Evolutionary conservation across 2,797 vertebrate species (phyloP).

Genomic region (Eutrigla gurnardus): DNA sequence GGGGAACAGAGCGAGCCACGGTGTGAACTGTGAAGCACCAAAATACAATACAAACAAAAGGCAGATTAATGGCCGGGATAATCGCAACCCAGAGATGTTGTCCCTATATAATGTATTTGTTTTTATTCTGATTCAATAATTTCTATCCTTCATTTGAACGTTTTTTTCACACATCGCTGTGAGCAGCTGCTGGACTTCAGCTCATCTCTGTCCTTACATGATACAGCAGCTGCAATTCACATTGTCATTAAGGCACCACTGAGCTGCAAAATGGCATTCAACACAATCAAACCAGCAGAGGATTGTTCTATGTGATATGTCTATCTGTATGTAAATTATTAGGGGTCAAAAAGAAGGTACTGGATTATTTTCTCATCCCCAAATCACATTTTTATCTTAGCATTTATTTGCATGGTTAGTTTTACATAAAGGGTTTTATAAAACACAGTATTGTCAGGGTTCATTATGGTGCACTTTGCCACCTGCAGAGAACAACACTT

Average conservation of each 20-base stretch:
- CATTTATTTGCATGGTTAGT: too few relatives aligned
- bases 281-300: constrained; percentile 7
- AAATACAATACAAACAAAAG: constrained; percentile 74
- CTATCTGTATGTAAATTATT: background rate
- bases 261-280: constrained; percentile 39
- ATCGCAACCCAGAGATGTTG: constrained; percentile 65
- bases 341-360: background rate
- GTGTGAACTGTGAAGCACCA: constrained; percentile 42
- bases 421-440: too few relatives aligned
- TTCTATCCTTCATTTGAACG: constrained; percentile 40
- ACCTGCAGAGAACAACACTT: too few relatives aligned
- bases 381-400: too few relatives aligned
- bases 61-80: constrained; percentile 72
- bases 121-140: constrained; percentile 60
- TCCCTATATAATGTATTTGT: constrained; percentile 50
- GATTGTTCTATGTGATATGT: constrained; percentile 11
- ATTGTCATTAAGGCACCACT: constrained; percentile 28
- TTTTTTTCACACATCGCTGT: constrained; percentile 33
- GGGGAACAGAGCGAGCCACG: constrained; percentile 34
- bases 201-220: constrained; percentile 36
- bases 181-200: constrained; percentile 36
- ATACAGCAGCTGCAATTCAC: constrained; percentile 27
- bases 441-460: too few relatives aligned
- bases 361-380: background rate
- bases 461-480: too few relatives aligned